Evolutionary conservation across 2,113 vertebrate species (phyloP), one percentile per base, ranked within the genome.

Genomic region (Aythya baeri): DNA sequence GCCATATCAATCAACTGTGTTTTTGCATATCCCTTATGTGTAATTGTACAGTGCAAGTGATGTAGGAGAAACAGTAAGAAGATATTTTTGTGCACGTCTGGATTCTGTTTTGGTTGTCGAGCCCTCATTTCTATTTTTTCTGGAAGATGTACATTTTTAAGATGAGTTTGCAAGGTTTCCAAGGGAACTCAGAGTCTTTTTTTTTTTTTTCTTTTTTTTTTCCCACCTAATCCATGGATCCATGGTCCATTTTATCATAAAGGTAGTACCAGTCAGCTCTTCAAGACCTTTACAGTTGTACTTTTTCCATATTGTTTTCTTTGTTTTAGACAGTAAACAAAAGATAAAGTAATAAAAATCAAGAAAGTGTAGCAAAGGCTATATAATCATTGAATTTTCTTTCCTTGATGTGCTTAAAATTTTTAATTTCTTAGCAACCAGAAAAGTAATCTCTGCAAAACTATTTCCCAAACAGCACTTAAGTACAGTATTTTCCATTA

Each of bases 91-190:
- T 77, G 50, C 44, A 89, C 55, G 88, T 95, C 78, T 94, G 94
- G 84, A 95, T 80, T 87, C 67, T 85, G 81, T 89, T 94, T 87
- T 70, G 36, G n/a, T 89, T 83, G 85, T 93, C 62, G 62, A 80
- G 7, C 41, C 20, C 55, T 93, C 65, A 74, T 85, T 95, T 36
- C 72, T 85, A 17, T 70, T 86, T 91, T 81, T 79, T 81, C 76
- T 93, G 78, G 89, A 72, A 89, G 81, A 92, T 70, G 29, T 87
- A 94, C 49, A 73, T 85, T 89, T 94, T 85, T 79, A 94, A 80
- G 79, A 76, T 17, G 55, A 85, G 71, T 91, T 91, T 62, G 5
- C 59, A 85, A 77, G 41, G 27, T 94, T 94, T 88, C 83, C 75
- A 88, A 83, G 82, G 75, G 57, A 94, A 91, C 44, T 85, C 34